These are phyloP conservation scores for Hippopotamus amphibius DNA, from an alignment of 2,113 vertebrate species.

Conservation along the genomic window DNA sequence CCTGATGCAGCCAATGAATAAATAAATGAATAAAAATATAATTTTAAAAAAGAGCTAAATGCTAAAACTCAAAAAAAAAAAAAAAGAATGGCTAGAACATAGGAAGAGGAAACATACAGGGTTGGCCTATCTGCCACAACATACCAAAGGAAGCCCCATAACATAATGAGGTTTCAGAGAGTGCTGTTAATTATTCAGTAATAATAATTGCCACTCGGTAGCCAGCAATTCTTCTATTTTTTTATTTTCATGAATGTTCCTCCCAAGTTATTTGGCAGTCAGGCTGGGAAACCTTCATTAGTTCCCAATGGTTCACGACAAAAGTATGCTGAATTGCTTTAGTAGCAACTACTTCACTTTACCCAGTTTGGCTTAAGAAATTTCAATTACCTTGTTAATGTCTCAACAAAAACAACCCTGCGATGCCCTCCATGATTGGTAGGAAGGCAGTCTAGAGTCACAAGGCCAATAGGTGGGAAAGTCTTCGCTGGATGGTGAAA, in stretches of 20 bases:
- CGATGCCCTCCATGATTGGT: not conserved
- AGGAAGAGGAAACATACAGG: not conserved
- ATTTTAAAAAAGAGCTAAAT: too few relatives aligned
- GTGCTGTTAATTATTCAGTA: not conserved
- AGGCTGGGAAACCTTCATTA: not conserved
- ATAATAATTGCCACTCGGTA: not conserved
- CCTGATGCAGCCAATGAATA: too few relatives aligned
- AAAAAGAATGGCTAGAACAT: not conserved
- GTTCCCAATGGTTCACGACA: not conserved
- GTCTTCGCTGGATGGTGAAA: accelerated
- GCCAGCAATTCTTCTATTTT: not conserved
- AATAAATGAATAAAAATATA: too few relatives aligned
- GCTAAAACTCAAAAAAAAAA: too few relatives aligned
- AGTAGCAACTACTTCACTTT: not conserved
- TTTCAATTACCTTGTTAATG: not conserved
- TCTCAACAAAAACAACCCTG: not conserved
- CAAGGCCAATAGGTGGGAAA: accelerated
- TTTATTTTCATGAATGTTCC: not conserved
- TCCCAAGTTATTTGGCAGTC: not conserved
- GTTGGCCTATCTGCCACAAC: not conserved
- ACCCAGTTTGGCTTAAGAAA: not conserved
- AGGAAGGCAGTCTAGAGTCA: not conserved
- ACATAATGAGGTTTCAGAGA: not conserved
- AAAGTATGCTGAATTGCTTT: not conserved
- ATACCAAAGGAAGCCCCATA: not conserved